A percentile compares a stretch with the other conserved stretches of the same genome.
Conservation (phyloP, 2,113 vertebrate genomes). For the Oreochromis tanganicae region DNA sequence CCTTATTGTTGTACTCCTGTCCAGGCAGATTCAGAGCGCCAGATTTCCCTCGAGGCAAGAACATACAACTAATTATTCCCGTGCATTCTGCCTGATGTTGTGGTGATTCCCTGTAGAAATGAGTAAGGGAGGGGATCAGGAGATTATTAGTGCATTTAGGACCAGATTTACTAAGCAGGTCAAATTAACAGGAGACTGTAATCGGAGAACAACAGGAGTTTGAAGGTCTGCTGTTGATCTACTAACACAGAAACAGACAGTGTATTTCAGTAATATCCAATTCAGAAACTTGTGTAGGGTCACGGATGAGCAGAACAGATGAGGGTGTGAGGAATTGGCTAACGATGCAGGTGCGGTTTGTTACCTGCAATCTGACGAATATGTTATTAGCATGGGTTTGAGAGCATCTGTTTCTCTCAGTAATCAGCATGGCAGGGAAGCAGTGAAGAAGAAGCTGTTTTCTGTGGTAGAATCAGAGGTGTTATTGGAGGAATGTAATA, state of each 20-base stretch:
- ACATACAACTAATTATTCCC: conserved; percentile 13
- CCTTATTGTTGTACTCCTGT: background rate
- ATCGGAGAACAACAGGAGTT: background rate
- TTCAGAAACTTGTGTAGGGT: background rate
- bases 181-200: background rate
- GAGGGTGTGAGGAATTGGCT: background rate
- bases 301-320: background rate
- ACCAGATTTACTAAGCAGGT: background rate
- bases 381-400: background rate
- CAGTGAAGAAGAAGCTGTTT: background rate
- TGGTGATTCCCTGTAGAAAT: background rate
- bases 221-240: background rate
- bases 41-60: background rate
- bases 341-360: background rate
- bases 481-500: background rate
- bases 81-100: conserved; percentile 3
- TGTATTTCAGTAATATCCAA: background rate
- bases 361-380: background rate
- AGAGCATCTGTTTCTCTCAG: background rate
- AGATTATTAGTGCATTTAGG: background rate
- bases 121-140: background rate
- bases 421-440: background rate
- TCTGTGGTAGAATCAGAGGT: background rate
- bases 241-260: background rate
- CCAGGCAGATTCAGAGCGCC: background rate